phyloP scores from a whole-genome alignment of 2,113 vertebrate species.

The Lathamus discolor region DNA sequence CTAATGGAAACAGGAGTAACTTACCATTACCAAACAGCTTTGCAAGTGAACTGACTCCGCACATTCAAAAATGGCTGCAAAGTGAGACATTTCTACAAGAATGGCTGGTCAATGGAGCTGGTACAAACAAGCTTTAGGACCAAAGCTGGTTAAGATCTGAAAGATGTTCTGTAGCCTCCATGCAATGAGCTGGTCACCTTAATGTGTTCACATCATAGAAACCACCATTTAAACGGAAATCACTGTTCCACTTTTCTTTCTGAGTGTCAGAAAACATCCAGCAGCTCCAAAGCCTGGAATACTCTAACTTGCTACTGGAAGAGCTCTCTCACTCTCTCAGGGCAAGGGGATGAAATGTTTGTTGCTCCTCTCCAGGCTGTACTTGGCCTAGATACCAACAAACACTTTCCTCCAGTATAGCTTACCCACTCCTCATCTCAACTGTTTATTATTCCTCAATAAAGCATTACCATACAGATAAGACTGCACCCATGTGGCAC shows the following conservation, averaged over 20 bases:
- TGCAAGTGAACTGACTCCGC: not conserved
- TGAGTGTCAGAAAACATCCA: not conserved
- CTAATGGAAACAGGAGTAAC: not conserved
- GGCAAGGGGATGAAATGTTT: not conserved
- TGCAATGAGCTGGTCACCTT: not conserved
- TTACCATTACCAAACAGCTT: not conserved
- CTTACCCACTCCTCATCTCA: not conserved
- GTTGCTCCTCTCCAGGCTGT: not conserved
- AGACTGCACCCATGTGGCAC: not conserved
- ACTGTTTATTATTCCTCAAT: not conserved
- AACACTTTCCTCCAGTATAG: not conserved
- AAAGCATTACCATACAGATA: not conserved
- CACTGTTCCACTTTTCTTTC: not conserved
- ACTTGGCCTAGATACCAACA: conserved; percentile 10
- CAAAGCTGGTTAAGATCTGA: not conserved
- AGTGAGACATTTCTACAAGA: not conserved
- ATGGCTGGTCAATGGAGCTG: not conserved
- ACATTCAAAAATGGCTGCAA: not conserved
- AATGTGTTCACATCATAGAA: not conserved
- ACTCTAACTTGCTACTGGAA: not conserved
- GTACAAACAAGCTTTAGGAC: not conserved
- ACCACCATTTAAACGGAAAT: not conserved
- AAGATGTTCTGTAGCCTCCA: not conserved
- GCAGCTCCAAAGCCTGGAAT: not conserved
- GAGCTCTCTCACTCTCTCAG: not conserved